phyloP scores from a whole-genome alignment of 2,797 vertebrate species.

The Mallotus villosus region DNA sequence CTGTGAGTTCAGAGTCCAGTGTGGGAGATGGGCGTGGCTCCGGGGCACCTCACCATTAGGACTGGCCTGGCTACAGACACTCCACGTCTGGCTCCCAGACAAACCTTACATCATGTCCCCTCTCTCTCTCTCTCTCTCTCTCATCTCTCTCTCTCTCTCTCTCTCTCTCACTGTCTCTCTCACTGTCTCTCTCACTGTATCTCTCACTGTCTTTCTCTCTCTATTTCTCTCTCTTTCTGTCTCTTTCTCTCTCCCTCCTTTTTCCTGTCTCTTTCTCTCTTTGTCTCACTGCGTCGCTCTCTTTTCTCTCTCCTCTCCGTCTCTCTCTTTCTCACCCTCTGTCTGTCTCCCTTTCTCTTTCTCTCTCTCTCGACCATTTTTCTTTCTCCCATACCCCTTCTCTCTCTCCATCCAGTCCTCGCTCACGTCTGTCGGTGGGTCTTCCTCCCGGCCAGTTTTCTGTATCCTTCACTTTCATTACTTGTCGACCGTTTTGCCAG shows the following conservation, averaged over 20 bases:
- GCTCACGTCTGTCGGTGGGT: too few relatives aligned
- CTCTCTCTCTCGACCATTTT: conserved; percentile 7
- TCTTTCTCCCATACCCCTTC: not conserved
- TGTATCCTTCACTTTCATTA: conserved; percentile 54
- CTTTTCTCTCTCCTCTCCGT: conserved; percentile 2
- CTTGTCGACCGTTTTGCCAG: conserved; percentile 63
- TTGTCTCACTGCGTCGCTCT: not conserved
- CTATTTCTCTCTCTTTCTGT: not conserved
- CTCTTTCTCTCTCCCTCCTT: conserved; percentile 7
- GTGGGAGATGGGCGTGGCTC: conserved; percentile 68
- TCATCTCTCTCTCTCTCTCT: not conserved
- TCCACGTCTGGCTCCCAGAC: conserved; percentile 88
- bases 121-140: not conserved
- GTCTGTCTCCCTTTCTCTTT: conserved; percentile 1
- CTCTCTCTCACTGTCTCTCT: not conserved
- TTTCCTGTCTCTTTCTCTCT: not conserved
- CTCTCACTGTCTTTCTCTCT: not conserved
- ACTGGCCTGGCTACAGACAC: conserved; percentile 82
- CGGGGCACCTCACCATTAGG: conserved; percentile 79
- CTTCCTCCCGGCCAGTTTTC: too few relatives aligned
- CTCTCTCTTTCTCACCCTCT: not conserved
- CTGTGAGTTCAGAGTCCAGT: conserved; percentile 68
- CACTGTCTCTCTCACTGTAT: conserved; percentile 7
- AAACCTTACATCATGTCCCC: conserved; percentile 90
- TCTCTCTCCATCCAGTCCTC: not conserved